Base-by-base conservation (phyloP, 2,888 invertebrate genomes). In the Aphidoletes aphidimyza region DNA sequence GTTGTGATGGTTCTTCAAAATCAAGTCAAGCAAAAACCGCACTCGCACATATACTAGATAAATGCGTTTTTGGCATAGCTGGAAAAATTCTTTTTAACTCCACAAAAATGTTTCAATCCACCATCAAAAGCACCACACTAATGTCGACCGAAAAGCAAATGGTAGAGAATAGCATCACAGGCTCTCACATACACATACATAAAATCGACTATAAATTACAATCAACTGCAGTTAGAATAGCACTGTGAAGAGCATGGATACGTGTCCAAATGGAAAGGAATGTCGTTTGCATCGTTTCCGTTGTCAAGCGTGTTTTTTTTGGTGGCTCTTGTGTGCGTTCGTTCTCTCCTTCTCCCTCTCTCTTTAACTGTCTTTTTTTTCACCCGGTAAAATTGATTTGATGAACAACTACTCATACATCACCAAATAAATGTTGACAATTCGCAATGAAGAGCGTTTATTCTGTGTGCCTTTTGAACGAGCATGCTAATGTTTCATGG, bases 391-490 rank as follows among this genome's bases (percentile, higher is more conserved):
- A 81, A 81, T 37, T 81, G 81, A 81, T 81, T 81, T 81, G 81
- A 81, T 81, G 81, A 81, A 81, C 19, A 81, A 81, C 37, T 81
- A 37, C 37, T 37, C 37, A 81, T 81, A 81, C 81, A 81, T 81
- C 81, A 37, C 37, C 37, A 81, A 81, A 81, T 81, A 81, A 81
- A 81, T 81, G 81, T 81, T 81, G 81, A 81, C 81, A 81, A 81
- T 81, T 81, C 37, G 54, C 78, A 78, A 78, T 78, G 78, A 36
- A 3, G 37, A 37, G 9, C 81, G 22, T 81, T 81, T 37, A 81
- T 81, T 22, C 69, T 69, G n/a, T 54, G 9, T 26, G 69, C 17
- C 34, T 69, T n/a, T 69, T 69, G 26, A 54, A 54, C 22, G n/a
- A 69, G 30, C 69, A 69, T 69, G 54, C 54, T 69, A 69, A 34